Evolutionary conservation across 2,797 vertebrate genomes (phyloP).

Genomic region (Lagodon rhomboides): DNA sequence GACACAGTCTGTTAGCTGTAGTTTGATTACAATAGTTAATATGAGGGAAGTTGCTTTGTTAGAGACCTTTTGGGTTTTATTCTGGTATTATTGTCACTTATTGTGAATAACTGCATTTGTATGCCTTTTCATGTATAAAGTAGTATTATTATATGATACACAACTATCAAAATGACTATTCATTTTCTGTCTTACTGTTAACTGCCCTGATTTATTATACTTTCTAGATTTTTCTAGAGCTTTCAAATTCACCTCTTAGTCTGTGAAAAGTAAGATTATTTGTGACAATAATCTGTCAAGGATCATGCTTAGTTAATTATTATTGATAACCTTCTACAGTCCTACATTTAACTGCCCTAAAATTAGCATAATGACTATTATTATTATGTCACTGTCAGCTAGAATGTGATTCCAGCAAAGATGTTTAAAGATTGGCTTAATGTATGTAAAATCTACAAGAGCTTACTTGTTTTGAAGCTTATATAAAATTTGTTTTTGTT

Average conservation of each 20-base stretch:
- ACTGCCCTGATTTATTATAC: neutral
- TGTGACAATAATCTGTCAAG: neutral
- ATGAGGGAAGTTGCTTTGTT: neutral
- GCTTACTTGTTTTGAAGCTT: too few relatives aligned
- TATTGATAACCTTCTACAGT: too few relatives aligned
- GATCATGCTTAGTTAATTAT: neutral
- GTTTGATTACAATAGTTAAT: neutral
- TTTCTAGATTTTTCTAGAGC: neutral
- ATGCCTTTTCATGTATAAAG: neutral
- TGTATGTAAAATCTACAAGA: too few relatives aligned
- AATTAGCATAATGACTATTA: too few relatives aligned
- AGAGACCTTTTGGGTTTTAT: neutral
- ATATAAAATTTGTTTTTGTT: too few relatives aligned
- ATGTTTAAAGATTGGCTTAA: too few relatives aligned
- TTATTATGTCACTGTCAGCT: too few relatives aligned
- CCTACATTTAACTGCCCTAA: too few relatives aligned
- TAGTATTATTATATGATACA: neutral
- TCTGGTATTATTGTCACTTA: neutral
- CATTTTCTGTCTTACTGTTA: neutral
- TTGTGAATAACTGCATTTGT: neutral
- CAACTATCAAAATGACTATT: too few relatives aligned
- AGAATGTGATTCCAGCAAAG: too few relatives aligned
- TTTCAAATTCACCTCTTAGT: neutral
- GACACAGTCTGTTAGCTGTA: neutral
- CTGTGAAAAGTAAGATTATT: neutral